Evolutionary conservation across 1,140 invertebrate genomes (phyloP).

Genomic region (Paraescarpia echinospica): DNA sequence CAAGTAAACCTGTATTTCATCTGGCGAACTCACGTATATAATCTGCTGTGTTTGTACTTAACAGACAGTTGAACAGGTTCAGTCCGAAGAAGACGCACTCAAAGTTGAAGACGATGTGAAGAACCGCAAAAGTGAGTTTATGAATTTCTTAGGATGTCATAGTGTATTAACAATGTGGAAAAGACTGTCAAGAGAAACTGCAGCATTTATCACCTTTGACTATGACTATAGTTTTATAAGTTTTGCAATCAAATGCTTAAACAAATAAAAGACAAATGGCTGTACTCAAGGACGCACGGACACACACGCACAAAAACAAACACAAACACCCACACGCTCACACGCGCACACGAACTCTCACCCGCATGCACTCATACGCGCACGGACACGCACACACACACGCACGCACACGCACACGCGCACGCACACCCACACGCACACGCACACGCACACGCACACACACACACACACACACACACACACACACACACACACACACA

Average conservation of each 20-base stretch:
- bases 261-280: not conserved
- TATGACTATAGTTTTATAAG: too few species aligned
- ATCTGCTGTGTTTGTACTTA: too few species aligned
- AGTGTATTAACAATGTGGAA: too few species aligned
- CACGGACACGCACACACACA: not conserved
- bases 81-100: not conserved
- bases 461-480: constrained; percentile 25
- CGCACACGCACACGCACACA: constrained; percentile 21
- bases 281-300: not conserved
- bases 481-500: constrained; percentile 27
- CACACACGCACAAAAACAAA: not conserved
- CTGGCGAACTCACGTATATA: not conserved
- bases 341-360: not conserved
- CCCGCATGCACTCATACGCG: not conserved
- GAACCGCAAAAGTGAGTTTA: not conserved
- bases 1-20: too few species aligned
- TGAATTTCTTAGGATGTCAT: not conserved
- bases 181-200: too few species aligned
- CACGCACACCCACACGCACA: constrained; percentile 16
- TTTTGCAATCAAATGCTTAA: not conserved
- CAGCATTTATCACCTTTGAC: too few species aligned
- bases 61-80: not conserved
- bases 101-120: not conserved
- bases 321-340: not conserved
- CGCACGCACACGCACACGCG: constrained; percentile 15